Base-by-base conservation (phyloP, 2,113 vertebrate genomes). In the Chloebia gouldiae region DNA sequence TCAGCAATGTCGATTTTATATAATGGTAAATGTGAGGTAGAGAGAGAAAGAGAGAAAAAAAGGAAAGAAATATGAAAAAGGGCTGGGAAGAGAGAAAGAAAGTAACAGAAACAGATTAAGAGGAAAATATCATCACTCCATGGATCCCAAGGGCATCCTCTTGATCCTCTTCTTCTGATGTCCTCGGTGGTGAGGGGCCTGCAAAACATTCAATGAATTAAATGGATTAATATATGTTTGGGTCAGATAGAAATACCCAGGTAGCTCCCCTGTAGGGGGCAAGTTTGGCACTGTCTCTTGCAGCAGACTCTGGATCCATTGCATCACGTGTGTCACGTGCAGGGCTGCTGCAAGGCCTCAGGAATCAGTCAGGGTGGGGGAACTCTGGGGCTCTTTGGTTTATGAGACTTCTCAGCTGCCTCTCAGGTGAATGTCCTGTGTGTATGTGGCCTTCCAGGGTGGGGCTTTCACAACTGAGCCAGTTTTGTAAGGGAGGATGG, bases 251-350 rank as follows among this genome's bases (percentile, higher is more conserved):
- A 31, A 61, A 15, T 44, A 13, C 6, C 3, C 33, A 31, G 20
- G 12, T 47, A 73, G 7, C 14, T 64, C n/a, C 11, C n/a, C 3
- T 0, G 12, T 23, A 2, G 56, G 22, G 6, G 56, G 16, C 10
- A 35, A 59, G 22, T 35, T 35, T 59, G 49, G 2, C n/a, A 3
- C 11, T 7, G 33, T 44, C 49, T 7, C 69, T 73, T 33, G 40
- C 23, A 64, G 4, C 11, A 47, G 28, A 8, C 40, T 33, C 68
- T 39, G n/a, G 23, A 54, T 37, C 49, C 4, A 1, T 33, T 63
- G 22, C 28, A 54, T 39, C 57, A 15, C 10, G 37, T 45, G 22
- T 5, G 15, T 54, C n/a, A 45, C 0, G 0, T 9, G 22, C 28
- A 45, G 7, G 16, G 9, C 27, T 63, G 68, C 22, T 63, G 39